Evolutionary conservation across 2,113 vertebrate species (phyloP).

Genomic region (Scomber japonicus): DNA sequence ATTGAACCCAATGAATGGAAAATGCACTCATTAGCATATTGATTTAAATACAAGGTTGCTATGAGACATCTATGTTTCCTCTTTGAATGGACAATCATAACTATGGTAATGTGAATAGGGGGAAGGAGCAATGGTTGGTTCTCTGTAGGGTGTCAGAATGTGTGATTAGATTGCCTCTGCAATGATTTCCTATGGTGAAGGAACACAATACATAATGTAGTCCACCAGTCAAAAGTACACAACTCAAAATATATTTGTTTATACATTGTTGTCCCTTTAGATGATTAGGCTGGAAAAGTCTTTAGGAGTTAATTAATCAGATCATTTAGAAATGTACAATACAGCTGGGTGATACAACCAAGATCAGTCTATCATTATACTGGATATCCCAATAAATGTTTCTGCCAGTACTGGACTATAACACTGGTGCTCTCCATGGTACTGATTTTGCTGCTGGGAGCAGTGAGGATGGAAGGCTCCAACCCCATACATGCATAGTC

Average conservation of each 20-base stretch:
- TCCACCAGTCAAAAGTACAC: no score
- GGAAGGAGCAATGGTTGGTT: conserved; percentile 7
- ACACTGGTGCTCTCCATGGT: no score
- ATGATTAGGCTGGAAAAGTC: not conserved
- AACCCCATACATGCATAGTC: no score
- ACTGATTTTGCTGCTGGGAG: no score
- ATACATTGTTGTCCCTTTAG: not conserved
- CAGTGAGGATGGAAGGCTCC: no score
- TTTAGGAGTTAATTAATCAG: no score
- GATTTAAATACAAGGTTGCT: conserved; percentile 79
- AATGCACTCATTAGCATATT: conserved; percentile 83
- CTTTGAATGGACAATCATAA: conserved; percentile 71
- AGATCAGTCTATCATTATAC: no score
- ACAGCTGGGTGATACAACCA: no score
- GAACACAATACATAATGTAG: not conserved
- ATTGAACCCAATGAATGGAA: conserved; percentile 77
- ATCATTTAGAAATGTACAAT: no score
- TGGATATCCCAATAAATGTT: no score
- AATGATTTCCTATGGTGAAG: not conserved
- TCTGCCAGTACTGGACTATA: no score
- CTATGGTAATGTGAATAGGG: conserved; percentile 49
- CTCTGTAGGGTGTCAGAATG: not conserved
- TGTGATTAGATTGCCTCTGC: not conserved
- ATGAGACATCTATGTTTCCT: conserved; percentile 62
- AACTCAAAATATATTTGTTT: not conserved